Conservation (phyloP, 1,140 invertebrate genomes). For the Zaprionus ghesquierei region DNA sequence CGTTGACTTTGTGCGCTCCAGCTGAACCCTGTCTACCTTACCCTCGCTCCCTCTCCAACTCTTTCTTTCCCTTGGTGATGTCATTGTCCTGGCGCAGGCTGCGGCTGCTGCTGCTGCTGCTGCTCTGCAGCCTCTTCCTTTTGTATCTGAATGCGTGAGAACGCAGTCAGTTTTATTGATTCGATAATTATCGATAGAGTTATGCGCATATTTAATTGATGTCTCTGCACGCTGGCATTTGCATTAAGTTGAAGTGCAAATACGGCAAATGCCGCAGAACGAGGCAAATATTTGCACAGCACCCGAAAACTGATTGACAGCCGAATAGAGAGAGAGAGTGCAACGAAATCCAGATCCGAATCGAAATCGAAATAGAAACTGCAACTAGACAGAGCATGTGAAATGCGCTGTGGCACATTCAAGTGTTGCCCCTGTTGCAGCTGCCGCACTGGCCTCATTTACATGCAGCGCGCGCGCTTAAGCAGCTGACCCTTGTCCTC, state of each 20-base stretch:
- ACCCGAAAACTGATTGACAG: slow-evolving; percentile 61
- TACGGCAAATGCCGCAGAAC: slow-evolving; percentile 43
- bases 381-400: background rate
- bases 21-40: slow-evolving; percentile 1
- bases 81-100: slow-evolving; percentile 33
- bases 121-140: slow-evolving; percentile 27
- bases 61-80: background rate
- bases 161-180: slow-evolving; percentile 79
- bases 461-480: slow-evolving; percentile 26
- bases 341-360: background rate
- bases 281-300: slow-evolving; percentile 72
- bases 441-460: slow-evolving; percentile 36
- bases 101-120: slow-evolving; percentile 28
- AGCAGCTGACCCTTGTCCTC: slow-evolving; percentile 49
- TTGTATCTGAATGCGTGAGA: slow-evolving; percentile 67
- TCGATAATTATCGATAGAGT: slow-evolving; percentile 77
- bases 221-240: slow-evolving; percentile 10
- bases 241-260: slow-evolving; percentile 68
- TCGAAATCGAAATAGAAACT: background rate
- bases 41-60: background rate
- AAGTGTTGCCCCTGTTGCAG: background rate
- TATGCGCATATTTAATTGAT: slow-evolving; percentile 77
- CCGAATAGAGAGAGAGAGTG: background rate
- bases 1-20: slow-evolving; percentile 68
- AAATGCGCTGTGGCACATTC: background rate